A percentile compares a stretch with the other conserved stretches of the same genome.
phyloP scores from a whole-genome alignment of 2,797 vertebrate species.

The Cossypha dichroa region DNA sequence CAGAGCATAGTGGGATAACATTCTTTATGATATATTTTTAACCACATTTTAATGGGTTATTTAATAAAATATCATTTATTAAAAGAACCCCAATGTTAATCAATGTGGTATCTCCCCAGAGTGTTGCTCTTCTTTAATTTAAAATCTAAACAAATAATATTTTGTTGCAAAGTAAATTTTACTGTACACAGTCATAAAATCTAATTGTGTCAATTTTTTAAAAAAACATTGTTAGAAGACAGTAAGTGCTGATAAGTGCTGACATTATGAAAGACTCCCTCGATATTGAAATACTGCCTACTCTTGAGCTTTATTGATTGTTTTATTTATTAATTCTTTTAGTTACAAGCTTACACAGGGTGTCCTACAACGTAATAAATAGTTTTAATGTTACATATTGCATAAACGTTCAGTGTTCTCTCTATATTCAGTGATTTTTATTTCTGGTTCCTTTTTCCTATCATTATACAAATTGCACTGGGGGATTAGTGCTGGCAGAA shows the following conservation, averaged over 20 bases:
- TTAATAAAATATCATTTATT: neutral
- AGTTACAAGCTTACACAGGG: neutral
- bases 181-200: neutral
- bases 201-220: neutral
- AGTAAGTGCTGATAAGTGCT: neutral
- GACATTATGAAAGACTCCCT: neutral
- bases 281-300: neutral
- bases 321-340: neutral
- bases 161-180: neutral
- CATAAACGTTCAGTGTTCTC: neutral
- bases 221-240: neutral
- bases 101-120: neutral
- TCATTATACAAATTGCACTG: neutral
- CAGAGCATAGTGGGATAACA: neutral
- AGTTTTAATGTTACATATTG: neutral
- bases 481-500: neutral
- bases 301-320: neutral
- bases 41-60: neutral
- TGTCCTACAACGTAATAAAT: neutral
- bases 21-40: neutral
- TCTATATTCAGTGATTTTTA: neutral
- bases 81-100: neutral
- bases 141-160: neutral
- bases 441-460: neutral
- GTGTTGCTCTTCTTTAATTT: neutral